Evolutionary conservation across 2,797 vertebrate species (phyloP).

Genomic region (Triplophysa bombifrons): DNA sequence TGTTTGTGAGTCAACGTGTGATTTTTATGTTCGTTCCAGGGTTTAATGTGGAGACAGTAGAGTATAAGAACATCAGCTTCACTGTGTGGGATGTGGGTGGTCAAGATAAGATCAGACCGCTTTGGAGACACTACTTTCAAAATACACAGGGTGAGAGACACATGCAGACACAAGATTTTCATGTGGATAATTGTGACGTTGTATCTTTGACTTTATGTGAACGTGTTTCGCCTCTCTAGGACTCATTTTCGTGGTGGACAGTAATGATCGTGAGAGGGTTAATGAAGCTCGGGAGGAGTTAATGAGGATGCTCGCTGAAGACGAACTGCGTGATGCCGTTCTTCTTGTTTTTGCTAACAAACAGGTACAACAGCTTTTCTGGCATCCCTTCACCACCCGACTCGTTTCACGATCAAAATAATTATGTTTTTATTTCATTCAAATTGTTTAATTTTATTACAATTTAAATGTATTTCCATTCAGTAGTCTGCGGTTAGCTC

Average conservation of each 20-base stretch:
- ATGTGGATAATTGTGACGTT: not conserved
- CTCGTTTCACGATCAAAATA: too few relatives aligned
- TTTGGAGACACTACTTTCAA: conserved; percentile 78
- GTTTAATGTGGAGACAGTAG: conserved; percentile 83
- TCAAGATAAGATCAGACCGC: conserved; percentile 80
- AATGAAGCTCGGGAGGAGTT: conserved; percentile 96
- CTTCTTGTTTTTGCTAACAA: conserved; percentile 97
- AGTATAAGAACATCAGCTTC: conserved; percentile 85
- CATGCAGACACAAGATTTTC: not conserved
- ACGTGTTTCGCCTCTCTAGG: conserved; percentile 67
- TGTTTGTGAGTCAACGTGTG: not conserved
- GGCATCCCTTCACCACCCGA: too few relatives aligned
- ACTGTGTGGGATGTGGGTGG: conserved; percentile 86
- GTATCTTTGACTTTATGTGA: not conserved
- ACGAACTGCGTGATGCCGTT: conserved; percentile 93
- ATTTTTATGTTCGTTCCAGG: conserved; percentile 62
- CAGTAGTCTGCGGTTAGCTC: too few relatives aligned
- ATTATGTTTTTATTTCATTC: too few relatives aligned
- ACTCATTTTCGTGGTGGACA: conserved; percentile 98
- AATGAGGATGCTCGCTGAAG: conserved; percentile 97
- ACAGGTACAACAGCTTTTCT: conserved; percentile 76
- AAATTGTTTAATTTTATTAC: too few relatives aligned
- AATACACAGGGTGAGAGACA: conserved; percentile 59
- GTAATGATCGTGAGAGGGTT: conserved; percentile 95
- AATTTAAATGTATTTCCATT: too few relatives aligned